Percentiles rank a stretch among this genome's conserved stretches.
Conservation (phyloP, 2,113 vertebrate genomes). For the Cyanoliseus patagonus region DNA sequence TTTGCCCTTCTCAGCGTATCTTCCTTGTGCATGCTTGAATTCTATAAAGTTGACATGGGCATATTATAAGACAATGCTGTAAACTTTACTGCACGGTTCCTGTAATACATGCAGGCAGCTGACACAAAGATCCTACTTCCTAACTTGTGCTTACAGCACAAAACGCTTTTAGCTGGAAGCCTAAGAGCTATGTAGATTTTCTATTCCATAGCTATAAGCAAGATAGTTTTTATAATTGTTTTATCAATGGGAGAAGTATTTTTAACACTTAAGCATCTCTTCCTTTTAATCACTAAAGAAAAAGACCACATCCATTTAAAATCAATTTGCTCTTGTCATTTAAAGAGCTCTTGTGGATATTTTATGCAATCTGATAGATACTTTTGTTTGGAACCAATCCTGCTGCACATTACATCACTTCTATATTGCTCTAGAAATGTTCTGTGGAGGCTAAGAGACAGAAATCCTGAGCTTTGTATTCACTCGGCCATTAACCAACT, state of each 20-base stretch:
- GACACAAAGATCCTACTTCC: conserved; percentile 54
- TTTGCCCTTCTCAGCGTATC: conserved; percentile 47
- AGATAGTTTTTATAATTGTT: background rate
- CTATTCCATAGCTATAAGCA: background rate
- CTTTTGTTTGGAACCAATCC: conserved; percentile 42
- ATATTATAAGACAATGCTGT: conserved; percentile 54
- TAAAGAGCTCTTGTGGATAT: conserved; percentile 4
- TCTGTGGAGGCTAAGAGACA: background rate
- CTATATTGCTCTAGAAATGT: background rate
- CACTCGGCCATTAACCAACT: background rate
- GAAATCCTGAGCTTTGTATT: background rate
- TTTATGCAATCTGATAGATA: conserved; percentile 21
- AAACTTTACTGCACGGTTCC: conserved; percentile 59
- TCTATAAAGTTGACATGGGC: conserved; percentile 54
- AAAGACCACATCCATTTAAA: conserved; percentile 21
- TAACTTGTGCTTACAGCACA: conserved; percentile 44
- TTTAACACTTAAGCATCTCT: background rate
- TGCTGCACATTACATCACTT: background rate
- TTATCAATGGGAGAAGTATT: background rate
- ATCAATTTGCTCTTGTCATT: background rate
- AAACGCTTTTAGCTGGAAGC: background rate
- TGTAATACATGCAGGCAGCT: conserved; percentile 66
- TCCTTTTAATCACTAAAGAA: conserved; percentile 10
- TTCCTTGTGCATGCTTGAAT: conserved; percentile 6
- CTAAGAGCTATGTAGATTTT: conserved; percentile 13